Conservation (phyloP, 2,797 vertebrate species). For the Coregonus suidteri region DNA sequence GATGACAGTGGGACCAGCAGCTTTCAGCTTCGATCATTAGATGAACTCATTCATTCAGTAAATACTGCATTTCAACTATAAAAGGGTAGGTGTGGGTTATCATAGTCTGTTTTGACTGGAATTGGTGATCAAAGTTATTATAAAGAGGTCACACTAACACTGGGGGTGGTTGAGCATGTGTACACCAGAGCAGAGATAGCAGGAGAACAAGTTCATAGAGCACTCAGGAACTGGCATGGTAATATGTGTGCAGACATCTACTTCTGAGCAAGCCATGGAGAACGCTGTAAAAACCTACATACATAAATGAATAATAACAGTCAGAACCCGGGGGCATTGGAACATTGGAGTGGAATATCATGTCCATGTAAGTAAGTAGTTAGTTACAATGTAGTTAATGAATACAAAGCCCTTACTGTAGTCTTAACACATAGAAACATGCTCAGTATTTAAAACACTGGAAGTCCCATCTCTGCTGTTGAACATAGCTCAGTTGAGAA, state of each 20-base stretch:
- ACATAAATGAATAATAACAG: not conserved
- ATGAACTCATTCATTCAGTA: not conserved
- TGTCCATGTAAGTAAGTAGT: not conserved
- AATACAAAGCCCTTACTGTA: not conserved
- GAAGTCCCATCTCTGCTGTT: slow-evolving; percentile 1
- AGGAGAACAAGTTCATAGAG: not conserved
- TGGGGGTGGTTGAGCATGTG: slow-evolving; percentile 2
- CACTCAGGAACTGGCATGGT: slow-evolving; percentile 4
- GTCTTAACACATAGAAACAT: slow-evolving; percentile 41
- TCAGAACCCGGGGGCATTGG: slow-evolving; percentile 17
- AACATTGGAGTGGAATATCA: not conserved
- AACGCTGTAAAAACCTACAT: slow-evolving; percentile 9
- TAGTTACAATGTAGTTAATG: not conserved
- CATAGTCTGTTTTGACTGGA: slow-evolving; percentile 21
- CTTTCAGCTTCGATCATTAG: slow-evolving; percentile 12
- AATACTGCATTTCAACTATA: slow-evolving; percentile 33
- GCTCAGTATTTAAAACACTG: slow-evolving; percentile 5
- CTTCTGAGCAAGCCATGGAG: slow-evolving; percentile 20
- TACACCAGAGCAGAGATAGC: not conserved
- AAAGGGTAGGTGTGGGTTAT: not conserved
- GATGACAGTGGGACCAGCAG: not conserved
- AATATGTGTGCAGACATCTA: slow-evolving; percentile 12
- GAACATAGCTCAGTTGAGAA: not conserved
- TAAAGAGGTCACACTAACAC: slow-evolving; percentile 18
- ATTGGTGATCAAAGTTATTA: slow-evolving; percentile 19